phyloP scores from a whole-genome alignment of 2,888 invertebrate genomes.

The Penaeus monodon region DNA sequence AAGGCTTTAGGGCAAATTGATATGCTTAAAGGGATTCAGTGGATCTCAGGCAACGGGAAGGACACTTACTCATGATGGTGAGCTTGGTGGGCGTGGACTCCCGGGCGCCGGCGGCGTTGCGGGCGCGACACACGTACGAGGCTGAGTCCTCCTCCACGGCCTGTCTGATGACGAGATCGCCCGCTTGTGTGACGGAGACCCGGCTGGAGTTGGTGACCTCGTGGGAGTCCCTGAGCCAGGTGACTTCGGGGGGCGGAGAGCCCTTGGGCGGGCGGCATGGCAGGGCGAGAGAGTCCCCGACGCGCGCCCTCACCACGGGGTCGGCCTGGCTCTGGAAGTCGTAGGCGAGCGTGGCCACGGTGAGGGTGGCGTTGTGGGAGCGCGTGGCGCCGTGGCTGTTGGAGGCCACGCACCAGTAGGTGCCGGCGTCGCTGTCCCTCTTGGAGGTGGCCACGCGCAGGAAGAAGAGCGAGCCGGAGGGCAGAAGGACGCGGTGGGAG shows the following conservation, averaged over 20 bases:
- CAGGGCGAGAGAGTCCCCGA: constrained; percentile 89
- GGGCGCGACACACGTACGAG: constrained; percentile 90
- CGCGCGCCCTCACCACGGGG: constrained; percentile 89
- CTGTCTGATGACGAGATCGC: constrained; percentile 90
- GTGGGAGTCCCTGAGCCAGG: constrained; percentile 83
- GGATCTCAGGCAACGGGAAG: background rate
- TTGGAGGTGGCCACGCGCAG: constrained; percentile 90
- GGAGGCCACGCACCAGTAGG: constrained; percentile 96
- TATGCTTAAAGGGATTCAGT: background rate
- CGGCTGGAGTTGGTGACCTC: constrained; percentile 65
- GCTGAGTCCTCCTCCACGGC: constrained; percentile 91
- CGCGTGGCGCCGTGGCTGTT: constrained; percentile 90
- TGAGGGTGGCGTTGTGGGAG: constrained; percentile 93
- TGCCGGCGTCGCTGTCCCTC: constrained; percentile 76
- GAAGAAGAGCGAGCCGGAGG: constrained; percentile 93
- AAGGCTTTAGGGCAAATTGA: constrained; percentile 44
- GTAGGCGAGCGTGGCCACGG: constrained; percentile 95
- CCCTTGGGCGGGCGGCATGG: constrained; percentile 96
- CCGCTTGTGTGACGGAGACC: constrained; percentile 84
- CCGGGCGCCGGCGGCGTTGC: constrained; percentile 90
- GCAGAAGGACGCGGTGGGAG: constrained; percentile 86
- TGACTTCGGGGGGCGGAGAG: constrained; percentile 91
- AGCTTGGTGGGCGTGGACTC: constrained; percentile 82
- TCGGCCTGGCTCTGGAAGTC: constrained; percentile 93
- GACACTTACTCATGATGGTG: constrained; percentile 82